Percentiles rank a stretch among this genome's conserved stretches.
Conservation (phyloP, 2,113 vertebrate species). For the Datnioides undecimradiatus region DNA sequence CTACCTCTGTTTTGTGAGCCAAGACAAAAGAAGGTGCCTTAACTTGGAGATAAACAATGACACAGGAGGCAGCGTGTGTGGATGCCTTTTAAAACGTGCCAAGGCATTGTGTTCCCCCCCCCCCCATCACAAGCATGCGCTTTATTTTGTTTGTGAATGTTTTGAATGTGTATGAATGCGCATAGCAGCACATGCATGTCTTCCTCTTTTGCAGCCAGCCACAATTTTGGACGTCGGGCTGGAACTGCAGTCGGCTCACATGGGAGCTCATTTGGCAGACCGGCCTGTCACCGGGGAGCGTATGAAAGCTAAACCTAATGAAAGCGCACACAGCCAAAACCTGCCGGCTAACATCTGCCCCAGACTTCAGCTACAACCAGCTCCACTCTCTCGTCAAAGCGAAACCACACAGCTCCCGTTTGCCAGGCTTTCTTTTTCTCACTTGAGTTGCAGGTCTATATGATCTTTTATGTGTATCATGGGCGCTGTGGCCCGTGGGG, state of each 20-base stretch:
- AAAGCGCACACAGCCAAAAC: conserved; percentile 71
- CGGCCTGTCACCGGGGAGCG: conserved; percentile 59
- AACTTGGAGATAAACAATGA: conserved; percentile 35
- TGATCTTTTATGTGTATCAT: conserved; percentile 37
- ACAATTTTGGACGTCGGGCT: conserved; percentile 55
- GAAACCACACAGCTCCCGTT: conserved; percentile 40
- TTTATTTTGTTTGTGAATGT: conserved; percentile 36
- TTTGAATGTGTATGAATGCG: conserved; percentile 17
- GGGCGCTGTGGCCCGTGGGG: conserved; percentile 5
- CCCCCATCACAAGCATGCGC: not conserved
- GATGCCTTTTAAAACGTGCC: conserved; percentile 10
- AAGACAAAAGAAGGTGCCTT: conserved; percentile 36
- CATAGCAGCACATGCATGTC: conserved; percentile 52
- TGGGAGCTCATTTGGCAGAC: conserved; percentile 81
- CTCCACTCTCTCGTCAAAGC: conserved; percentile 40
- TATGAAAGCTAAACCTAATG: conserved; percentile 77
- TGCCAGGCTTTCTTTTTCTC: conserved; percentile 11
- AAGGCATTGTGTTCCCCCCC: not conserved
- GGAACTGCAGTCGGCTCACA: conserved; percentile 65
- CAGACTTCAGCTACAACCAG: conserved; percentile 56
- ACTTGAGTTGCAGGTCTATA: conserved; percentile 34
- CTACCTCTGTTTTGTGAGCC: conserved; percentile 34
- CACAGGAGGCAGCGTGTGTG: not conserved
- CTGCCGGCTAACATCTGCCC: conserved; percentile 66
- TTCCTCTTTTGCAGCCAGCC: conserved; percentile 59